Base-by-base conservation (phyloP, 2,888 invertebrate genomes). In the Acleris holmiana region DNA sequence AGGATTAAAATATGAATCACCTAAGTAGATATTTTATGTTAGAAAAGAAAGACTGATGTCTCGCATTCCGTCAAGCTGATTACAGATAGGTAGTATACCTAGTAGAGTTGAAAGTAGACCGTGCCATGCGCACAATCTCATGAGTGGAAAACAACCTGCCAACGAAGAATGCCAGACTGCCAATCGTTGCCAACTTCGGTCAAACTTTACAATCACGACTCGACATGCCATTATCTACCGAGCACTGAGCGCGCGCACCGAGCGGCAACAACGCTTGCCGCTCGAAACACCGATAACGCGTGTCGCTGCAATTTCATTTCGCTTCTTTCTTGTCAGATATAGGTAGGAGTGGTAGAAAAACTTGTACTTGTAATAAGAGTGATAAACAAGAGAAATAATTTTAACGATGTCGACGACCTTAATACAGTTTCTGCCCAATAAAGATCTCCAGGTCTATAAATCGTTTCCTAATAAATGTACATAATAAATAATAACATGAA, bases 301-400 rank as follows among this genome's bases (percentile, higher is more conserved):
- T 10, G 74, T 70, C 71, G 76, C 76, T 77, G 78, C 75, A 71
- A 69, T 66, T 67, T 60, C 67, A 69, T 66, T 67, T 60, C 67
- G 70, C 53, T 48, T 60, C 64, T 61, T 48, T 60, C 64, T 61
- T 62, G 60, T 67, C 60, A 40, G 56, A 29, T 29, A 29, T 29
- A 46, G 21, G 41, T 23, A 25, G 13, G n/a, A n/a, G n/a, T n/a
- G n/a, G n/a, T n/a, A n/a, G n/a, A n/a, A n/a, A n/a, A n/a, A n/a
- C n/a, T n/a, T n/a, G n/a, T n/a, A n/a, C n/a, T n/a, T n/a, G n/a
- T n/a, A n/a, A n/a, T n/a, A n/a, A n/a, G n/a, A n/a, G n/a, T n/a
- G n/a, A n/a, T n/a, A n/a, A n/a, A n/a, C n/a, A n/a, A 29, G 29
- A 29, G 8, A 8, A 29, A 29, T 29, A 35, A 35, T 13, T 13